A percentile compares a stretch with the other conserved stretches of the same genome.
phyloP scores from a whole-genome alignment of 1,140 invertebrate species.

The Drosophila ananassae region DNA sequence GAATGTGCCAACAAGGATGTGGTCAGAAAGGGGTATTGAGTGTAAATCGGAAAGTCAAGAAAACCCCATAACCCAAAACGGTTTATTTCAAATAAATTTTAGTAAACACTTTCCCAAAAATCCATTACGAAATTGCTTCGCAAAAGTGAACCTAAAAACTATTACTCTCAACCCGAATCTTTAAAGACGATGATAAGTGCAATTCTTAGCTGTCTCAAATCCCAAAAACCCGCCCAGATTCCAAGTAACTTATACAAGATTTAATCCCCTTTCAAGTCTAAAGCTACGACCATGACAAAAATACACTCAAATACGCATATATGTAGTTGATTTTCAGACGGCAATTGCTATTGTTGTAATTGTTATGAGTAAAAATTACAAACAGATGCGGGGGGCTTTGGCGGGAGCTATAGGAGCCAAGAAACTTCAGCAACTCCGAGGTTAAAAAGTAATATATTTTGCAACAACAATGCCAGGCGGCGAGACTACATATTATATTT shows the following conservation, averaged over 20 bases:
- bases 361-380: conserved; percentile 76
- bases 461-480: conserved; percentile 61
- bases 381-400: neutral
- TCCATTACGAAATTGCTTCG: conserved; percentile 24
- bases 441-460: conserved; percentile 80
- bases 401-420: neutral
- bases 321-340: conserved; percentile 67
- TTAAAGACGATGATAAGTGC: conserved; percentile 9
- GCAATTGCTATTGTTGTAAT: conserved; percentile 71
- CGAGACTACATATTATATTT: conserved; percentile 80
- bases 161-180: neutral
- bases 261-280: conserved; percentile 27
- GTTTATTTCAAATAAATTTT: neutral
- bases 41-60: too few species aligned
- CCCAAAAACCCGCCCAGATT: neutral
- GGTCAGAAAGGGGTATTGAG: neutral
- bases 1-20: conserved; percentile 16
- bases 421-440: conserved; percentile 27
- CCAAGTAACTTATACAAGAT: conserved; percentile 19
- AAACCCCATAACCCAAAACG: neutral
- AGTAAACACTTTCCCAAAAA: neutral
- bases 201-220: neutral
- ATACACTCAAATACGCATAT: neutral
- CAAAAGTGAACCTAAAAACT: neutral
- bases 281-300: conserved; percentile 19